These are phyloP conservation scores for Hypothenemus hampei DNA, from an alignment of 1,140 invertebrate species.

Conservation along the genomic window DNA sequence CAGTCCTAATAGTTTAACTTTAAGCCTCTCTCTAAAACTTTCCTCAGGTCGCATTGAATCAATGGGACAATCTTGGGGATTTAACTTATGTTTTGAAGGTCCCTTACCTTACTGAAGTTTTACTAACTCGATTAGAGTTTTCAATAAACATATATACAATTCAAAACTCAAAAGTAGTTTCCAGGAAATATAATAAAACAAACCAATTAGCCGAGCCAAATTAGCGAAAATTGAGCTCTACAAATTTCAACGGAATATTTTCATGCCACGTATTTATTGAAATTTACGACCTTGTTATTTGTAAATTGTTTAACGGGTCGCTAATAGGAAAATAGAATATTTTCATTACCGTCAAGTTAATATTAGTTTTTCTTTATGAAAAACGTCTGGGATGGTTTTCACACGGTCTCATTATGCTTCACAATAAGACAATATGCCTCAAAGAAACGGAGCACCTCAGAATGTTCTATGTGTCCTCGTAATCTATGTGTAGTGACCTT, in stretches of 20 bases:
- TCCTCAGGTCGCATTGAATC: constrained; percentile 21
- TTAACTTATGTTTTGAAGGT: constrained; percentile 16
- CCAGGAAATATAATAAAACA: neutral
- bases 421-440: too few species aligned
- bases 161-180: neutral
- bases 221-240: constrained; percentile 4
- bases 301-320: too few species aligned
- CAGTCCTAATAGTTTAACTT: constrained; percentile 20
- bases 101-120: neutral
- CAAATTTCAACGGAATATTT: constrained; percentile 3
- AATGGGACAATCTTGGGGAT: constrained; percentile 28
- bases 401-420: too few species aligned
- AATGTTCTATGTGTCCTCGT: too few species aligned
- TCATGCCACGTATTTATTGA: neutral
- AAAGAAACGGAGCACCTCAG: too few species aligned
- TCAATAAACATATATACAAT: neutral
- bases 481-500: too few species aligned
- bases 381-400: too few species aligned
- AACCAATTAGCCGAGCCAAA: constrained; percentile 3
- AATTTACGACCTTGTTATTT: constrained; percentile 1
- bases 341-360: too few species aligned
- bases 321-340: too few species aligned
- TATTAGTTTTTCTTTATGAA: too few species aligned
- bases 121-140: neutral
- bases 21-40: constrained; percentile 24